Evolutionary conservation across 2,113 vertebrate genomes (phyloP).

Genomic region (Shinisaurus crocodilurus): DNA sequence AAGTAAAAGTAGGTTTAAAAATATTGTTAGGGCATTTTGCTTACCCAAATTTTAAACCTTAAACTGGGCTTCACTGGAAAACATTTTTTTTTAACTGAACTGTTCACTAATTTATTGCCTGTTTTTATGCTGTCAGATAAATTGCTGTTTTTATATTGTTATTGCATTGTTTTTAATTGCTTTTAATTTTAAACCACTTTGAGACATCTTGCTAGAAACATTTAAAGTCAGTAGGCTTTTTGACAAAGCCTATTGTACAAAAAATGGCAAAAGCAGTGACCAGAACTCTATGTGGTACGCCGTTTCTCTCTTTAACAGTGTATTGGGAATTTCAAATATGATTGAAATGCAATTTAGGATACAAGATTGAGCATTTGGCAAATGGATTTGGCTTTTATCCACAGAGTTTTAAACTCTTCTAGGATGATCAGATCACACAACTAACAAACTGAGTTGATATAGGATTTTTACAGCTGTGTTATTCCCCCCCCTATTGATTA

Average conservation of each 20-base stretch:
- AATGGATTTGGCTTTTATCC: background rate
- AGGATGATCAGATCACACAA: conserved; percentile 9
- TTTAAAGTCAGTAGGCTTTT: background rate
- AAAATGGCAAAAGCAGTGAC: background rate
- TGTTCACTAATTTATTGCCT: no score
- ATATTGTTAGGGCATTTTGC: no score
- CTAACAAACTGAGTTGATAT: background rate
- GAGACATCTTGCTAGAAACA: background rate
- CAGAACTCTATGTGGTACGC: background rate
- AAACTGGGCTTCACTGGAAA: no score
- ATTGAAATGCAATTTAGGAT: conserved; percentile 9
- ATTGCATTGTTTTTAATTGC: background rate
- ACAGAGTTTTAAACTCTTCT: conserved; percentile 19
- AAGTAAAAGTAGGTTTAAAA: no score
- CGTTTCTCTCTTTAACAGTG: background rate
- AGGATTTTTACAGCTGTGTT: conserved; percentile 35
- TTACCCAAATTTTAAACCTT: no score
- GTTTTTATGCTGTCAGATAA: no score
- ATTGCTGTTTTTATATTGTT: background rate
- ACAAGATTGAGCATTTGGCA: conserved; percentile 5
- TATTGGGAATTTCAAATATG: background rate
- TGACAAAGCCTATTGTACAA: background rate
- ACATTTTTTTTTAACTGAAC: no score
- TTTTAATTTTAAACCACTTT: background rate
- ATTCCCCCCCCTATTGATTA: background rate